Base-by-base conservation (phyloP, 2,113 vertebrate genomes). In the Polyodon spathula region DNA sequence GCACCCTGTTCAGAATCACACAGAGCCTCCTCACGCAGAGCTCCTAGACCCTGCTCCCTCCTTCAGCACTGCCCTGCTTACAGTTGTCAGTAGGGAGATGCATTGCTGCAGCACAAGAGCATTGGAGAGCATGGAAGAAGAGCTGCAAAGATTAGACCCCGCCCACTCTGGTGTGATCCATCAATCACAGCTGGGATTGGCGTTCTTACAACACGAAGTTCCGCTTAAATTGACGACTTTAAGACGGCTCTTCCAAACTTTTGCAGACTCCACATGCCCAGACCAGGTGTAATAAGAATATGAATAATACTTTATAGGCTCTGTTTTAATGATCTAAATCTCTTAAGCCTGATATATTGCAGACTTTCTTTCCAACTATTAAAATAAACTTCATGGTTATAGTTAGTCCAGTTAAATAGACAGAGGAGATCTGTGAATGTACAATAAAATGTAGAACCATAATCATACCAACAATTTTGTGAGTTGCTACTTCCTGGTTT, bases 141-240 rank as follows among this genome's bases (percentile, higher is more conserved):
- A 76, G 6, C 37, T 71, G 61, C 65, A 67, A 8, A 41, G 0
- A 1, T 54, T 70, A 11, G 65, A 74, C 64, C 37, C 68, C 1
- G 9, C 38, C 38, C 65, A 53, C 42, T 59, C 73, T 5, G 65
- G 73, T n/a, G 58, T 65, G 51, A 50, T 71, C 38, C 62, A 76
- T 51, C 77, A 67, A 5, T 69, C 72, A 2, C 68, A 82, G 6
- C 63, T 83, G 54, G 81, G 66, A 41, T 41, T 0, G 8, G 67
- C 76, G 12, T 71, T 84, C 50, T 62, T 81, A 48, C 80, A 56
- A 58, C 66, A 77, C 2, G 46, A 73, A 10, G 54, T 83, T 43
- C 79, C 77, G 12, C 78, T 88, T 1, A 67, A 72, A 53, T 59
- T 79, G 52, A 68, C 71, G 2, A 82, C 71, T 5, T 63, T 84